phyloP scores from a whole-genome alignment of 2,113 vertebrate species.

The Oreotragus oreotragus region DNA sequence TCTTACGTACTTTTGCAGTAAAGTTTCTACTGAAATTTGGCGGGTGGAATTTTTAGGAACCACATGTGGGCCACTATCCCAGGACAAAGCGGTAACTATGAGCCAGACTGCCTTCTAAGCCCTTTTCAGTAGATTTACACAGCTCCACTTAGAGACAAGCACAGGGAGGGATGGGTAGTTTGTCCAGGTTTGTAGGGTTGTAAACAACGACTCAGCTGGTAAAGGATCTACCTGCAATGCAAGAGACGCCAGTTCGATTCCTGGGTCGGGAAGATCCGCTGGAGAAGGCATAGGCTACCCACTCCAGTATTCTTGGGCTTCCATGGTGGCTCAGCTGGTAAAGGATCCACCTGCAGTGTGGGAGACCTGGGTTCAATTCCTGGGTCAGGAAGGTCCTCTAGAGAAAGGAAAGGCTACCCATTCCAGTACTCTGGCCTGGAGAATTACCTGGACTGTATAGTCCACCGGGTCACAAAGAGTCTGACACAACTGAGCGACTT shows the following conservation, averaged over 20 bases:
- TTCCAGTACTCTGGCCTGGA: neutral
- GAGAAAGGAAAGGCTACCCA: neutral
- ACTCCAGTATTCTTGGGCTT: neutral
- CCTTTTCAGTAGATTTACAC: neutral
- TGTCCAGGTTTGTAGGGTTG: too few relatives aligned
- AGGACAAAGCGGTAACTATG: neutral
- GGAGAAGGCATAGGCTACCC: neutral
- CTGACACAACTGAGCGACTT: rapidly evolving
- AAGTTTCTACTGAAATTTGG: neutral
- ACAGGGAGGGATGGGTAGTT: neutral
- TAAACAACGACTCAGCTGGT: neutral
- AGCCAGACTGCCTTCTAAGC: neutral
- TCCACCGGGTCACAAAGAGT: neutral
- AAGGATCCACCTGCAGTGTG: neutral
- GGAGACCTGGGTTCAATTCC: neutral
- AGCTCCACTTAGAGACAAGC: neutral
- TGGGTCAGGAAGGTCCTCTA: neutral
- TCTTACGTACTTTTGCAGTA: neutral
- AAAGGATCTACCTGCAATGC: neutral
- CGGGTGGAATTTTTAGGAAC: neutral
- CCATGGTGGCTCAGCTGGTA: neutral
- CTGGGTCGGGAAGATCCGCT: neutral
- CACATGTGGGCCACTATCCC: neutral
- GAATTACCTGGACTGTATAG: neutral
- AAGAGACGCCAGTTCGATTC: neutral